Base-by-base conservation (phyloP, 2,888 invertebrate genomes). In the Ochropleura plecta region DNA sequence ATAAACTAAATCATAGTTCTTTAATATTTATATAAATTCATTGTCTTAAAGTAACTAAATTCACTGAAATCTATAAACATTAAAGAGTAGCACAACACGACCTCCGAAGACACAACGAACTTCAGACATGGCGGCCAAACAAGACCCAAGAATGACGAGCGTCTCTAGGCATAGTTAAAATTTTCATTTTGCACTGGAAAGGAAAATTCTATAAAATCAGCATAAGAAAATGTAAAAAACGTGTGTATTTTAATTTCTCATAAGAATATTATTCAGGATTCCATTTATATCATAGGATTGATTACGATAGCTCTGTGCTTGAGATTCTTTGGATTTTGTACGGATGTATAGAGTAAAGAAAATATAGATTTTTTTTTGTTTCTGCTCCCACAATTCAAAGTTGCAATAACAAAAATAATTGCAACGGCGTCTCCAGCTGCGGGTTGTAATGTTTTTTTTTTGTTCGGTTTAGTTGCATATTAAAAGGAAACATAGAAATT, bases 61-160 rank as follows among this genome's bases (percentile, higher is more conserved):
- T 90, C 96, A 95, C 96, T 93, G 93, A 93, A 92, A 92, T 94
- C 93, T 93, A 92, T 92, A 94, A 92, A 93, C 92, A 95, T 93
- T 93, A 94, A 93, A 94, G 94, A 95, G 95, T 93, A 95, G 94
- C 96, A 96, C 96, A 95, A 94, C 96, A 95, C 97, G 96, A 94
- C 94, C 94, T 94, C 94, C 91, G 92, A 93, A 93, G 93, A 95
- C 93, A 94, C 94, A 94, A 93, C 95, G 93, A 96, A 96, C 96
- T 95, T 96, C 95, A 95, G 96, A 95, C 95, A 96, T 96, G 96
- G 96, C 96, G 96, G 96, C 95, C 94, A 95, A 95, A 94, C 95
- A 91, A 92, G 93, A 94, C 91, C 91, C 94, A 91, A 92, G 93
- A 95, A 91, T 91, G 92, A 93, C 90, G 93, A 95, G 96, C 96